These are phyloP conservation scores for Phocoena sinus DNA, from an alignment of 2,113 vertebrate species.

Conservation along the genomic window DNA sequence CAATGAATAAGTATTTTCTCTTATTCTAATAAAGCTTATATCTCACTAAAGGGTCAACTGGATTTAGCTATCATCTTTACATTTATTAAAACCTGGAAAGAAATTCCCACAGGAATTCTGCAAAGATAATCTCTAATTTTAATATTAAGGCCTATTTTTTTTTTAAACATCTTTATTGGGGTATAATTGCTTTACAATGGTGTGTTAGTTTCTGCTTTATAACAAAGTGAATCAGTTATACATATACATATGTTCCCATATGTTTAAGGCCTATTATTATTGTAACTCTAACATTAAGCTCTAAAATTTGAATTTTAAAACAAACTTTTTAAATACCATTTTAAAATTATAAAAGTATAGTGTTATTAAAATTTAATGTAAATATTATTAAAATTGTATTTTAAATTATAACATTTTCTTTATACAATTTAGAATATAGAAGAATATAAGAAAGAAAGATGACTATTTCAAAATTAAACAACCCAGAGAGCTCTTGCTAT, in stretches of 20 bases:
- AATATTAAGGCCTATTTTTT: neutral
- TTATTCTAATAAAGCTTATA: neutral
- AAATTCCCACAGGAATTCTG: neutral
- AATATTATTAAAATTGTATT: neutral
- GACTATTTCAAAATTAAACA: neutral
- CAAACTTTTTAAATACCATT: neutral
- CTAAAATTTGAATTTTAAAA: slow-evolving; percentile 24
- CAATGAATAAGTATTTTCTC: neutral
- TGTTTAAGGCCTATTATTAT: neutral
- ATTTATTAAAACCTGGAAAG: slow-evolving; percentile 15
- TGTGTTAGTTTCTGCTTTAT: too few species aligned
- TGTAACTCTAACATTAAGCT: neutral
- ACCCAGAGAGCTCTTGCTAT: neutral
- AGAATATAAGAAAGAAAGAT: neutral
- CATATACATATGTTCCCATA: too few species aligned
- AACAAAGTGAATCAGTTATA: too few species aligned
- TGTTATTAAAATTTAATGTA: slow-evolving; percentile 8
- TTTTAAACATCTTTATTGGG: too few species aligned
- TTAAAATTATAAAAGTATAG: neutral
- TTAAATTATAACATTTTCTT: neutral
- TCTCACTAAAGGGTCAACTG: neutral
- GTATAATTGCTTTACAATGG: too few species aligned
- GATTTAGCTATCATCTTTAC: neutral
- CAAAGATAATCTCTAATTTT: neutral
- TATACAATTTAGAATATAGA: neutral